Percentiles rank a stretch among this genome's conserved stretches.
These are phyloP conservation scores for Epistrophella euchroma DNA, from an alignment of 2,888 invertebrate genomes.

Conservation along the genomic window DNA sequence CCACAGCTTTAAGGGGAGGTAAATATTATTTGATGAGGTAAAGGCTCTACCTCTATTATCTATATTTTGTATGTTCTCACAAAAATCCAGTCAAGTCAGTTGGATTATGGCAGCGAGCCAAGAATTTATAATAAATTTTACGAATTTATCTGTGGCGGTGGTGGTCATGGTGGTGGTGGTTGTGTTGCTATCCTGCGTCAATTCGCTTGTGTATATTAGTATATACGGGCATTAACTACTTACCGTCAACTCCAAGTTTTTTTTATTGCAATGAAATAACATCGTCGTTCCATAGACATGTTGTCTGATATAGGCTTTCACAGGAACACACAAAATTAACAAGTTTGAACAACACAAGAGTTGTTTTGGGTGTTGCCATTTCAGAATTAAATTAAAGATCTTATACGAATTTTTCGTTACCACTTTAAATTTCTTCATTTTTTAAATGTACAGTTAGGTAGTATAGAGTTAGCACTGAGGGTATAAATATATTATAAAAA, in stretches of 20 bases:
- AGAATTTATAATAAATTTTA: slow-evolving; percentile 60
- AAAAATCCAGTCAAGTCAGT: slow-evolving; percentile 46
- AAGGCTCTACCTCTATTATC: not conserved
- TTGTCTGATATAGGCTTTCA: slow-evolving; percentile 59
- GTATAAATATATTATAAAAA: no score
- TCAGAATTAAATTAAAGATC: not conserved
- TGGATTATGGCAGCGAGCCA: slow-evolving; percentile 69
- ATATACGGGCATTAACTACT: slow-evolving; percentile 61
- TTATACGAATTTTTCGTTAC: no score
- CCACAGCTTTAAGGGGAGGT: slow-evolving; percentile 25
- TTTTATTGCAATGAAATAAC: slow-evolving; percentile 55
- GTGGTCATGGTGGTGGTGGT: not conserved
- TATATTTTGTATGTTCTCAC: slow-evolving; percentile 44
- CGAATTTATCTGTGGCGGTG: slow-evolving; percentile 56
- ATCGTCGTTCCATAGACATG: slow-evolving; percentile 62
- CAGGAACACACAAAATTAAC: slow-evolving; percentile 29
- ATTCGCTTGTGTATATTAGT: slow-evolving; percentile 28
- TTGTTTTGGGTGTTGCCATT: slow-evolving; percentile 36
- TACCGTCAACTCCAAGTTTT: slow-evolving; percentile 62
- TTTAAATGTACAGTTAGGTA: no score
- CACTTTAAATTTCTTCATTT: no score
- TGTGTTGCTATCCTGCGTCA: slow-evolving; percentile 41
- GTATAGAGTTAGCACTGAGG: no score
- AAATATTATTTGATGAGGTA: slow-evolving; percentile 11
- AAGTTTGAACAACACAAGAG: slow-evolving; percentile 1